phyloP scores from a whole-genome alignment of 1,140 invertebrate species.

The Neodiprion pinetum region DNA sequence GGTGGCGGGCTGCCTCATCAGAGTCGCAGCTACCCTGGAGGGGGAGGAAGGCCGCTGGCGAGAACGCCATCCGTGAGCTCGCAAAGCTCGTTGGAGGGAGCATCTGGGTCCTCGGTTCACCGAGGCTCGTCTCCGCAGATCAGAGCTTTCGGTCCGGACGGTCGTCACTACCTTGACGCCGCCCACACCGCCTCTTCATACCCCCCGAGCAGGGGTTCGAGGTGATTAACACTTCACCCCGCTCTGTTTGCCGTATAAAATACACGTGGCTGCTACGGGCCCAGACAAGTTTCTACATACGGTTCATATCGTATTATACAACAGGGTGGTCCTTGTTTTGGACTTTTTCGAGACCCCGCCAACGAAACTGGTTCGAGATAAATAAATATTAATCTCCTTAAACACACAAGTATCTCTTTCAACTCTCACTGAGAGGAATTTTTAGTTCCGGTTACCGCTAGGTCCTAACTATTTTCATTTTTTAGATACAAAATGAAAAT shows the following conservation, averaged over 20 bases:
- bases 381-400: too few species aligned
- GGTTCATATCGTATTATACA: too few species aligned
- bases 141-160: slow-evolving; percentile 77
- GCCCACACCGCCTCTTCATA: slow-evolving; percentile 61
- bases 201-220: slow-evolving; percentile 54
- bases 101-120: slow-evolving; percentile 69
- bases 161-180: slow-evolving; percentile 60
- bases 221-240: slow-evolving; percentile 31
- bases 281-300: too few species aligned
- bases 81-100: slow-evolving; percentile 78
- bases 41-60: slow-evolving; percentile 38
- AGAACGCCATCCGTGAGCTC: slow-evolving; percentile 82
- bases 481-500: too few species aligned
- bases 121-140: slow-evolving; percentile 82
- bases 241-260: background rate
- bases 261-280: too few species aligned
- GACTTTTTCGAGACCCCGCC: too few species aligned
- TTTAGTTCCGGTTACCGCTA: too few species aligned
- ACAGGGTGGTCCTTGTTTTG: too few species aligned
- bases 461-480: too few species aligned
- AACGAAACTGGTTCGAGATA: too few species aligned
- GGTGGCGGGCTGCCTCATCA: slow-evolving; percentile 53
- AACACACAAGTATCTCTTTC: too few species aligned
- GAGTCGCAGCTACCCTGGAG: slow-evolving; percentile 61
- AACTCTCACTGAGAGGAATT: too few species aligned